A percentile compares a stretch with the other conserved stretches of the same genome.
Conservation (phyloP, 2,797 vertebrate species). For the Enteromius mattozi region DNA sequence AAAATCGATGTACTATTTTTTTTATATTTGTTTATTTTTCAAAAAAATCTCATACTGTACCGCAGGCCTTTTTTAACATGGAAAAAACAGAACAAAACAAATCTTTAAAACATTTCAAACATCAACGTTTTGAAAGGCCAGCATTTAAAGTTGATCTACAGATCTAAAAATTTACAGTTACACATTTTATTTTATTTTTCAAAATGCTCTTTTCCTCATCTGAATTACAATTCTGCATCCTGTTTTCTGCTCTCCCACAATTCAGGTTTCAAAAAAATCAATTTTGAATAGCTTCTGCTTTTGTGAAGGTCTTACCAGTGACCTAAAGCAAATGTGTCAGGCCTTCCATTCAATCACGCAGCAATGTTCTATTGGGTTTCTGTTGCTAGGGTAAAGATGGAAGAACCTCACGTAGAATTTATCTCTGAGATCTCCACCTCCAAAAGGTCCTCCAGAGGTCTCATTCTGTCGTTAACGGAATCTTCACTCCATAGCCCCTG, state of each 20-base stretch:
- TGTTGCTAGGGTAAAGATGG: slow-evolving; percentile 27
- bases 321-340: slow-evolving; percentile 23
- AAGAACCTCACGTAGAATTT: slow-evolving; percentile 50
- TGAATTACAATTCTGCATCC: not conserved
- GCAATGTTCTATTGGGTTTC: slow-evolving; percentile 16
- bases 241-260: not conserved
- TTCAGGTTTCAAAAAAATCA: not conserved
- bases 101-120: no score
- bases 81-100: no score
- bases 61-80: not conserved
- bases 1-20: not conserved
- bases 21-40: not conserved
- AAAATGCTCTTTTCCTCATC: not conserved
- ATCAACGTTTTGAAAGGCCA: not conserved
- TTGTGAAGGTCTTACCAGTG: not conserved
- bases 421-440: slow-evolving; percentile 38
- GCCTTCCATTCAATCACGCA: slow-evolving; percentile 19
- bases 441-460: slow-evolving; percentile 39
- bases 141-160: not conserved
- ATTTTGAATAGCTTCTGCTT: not conserved
- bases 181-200: not conserved
- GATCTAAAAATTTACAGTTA: not conserved
- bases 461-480: slow-evolving; percentile 56
- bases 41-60: not conserved
- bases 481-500: slow-evolving; percentile 61